A percentile compares a stretch with the other conserved stretches of the same genome.
phyloP scores from a whole-genome alignment of 2,113 vertebrate genomes.

The Anguilla japonica region DNA sequence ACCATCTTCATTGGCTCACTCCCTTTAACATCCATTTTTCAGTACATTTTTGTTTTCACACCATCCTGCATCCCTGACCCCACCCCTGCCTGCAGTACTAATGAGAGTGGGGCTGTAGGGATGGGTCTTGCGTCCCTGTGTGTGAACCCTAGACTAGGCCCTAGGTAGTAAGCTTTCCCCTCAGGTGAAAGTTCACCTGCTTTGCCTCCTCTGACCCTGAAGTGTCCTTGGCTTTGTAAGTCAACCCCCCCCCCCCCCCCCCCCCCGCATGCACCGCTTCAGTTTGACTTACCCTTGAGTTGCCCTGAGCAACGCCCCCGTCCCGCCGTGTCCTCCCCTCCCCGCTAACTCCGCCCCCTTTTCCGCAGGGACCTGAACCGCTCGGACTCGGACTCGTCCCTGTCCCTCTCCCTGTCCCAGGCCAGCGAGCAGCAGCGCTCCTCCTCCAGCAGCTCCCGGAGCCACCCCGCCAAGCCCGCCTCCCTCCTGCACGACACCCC shows the following conservation, averaged over 20 bases:
- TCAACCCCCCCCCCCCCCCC: not conserved
- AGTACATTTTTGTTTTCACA: slow-evolving; percentile 13
- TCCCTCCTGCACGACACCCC: slow-evolving; percentile 72
- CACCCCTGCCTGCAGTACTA: slow-evolving; percentile 45
- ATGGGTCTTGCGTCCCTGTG: not conserved
- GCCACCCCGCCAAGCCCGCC: slow-evolving; percentile 74
- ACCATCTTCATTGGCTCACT: not conserved
- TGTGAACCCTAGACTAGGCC: not conserved
- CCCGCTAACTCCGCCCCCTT: not conserved
- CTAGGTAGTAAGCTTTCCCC: not conserved
- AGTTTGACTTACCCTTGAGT: slow-evolving; percentile 3
- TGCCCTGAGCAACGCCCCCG: not conserved
- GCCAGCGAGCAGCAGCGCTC: slow-evolving; percentile 78
- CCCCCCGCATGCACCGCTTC: slow-evolving; percentile 42
- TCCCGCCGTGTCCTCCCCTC: not conserved
- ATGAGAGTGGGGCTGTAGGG: slow-evolving; percentile 49
- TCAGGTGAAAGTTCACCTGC: not conserved
- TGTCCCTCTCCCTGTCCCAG: slow-evolving; percentile 89
- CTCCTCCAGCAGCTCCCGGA: slow-evolving; percentile 67
- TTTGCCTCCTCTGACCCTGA: not conserved
- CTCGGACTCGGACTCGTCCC: slow-evolving; percentile 92
- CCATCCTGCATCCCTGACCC: slow-evolving; percentile 21
- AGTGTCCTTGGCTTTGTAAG: slow-evolving; percentile 42
- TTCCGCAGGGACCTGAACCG: slow-evolving; percentile 83
- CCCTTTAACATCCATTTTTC: not conserved